Conservation (phyloP, 2,797 vertebrate genomes). For the Delichon dasypus region DNA sequence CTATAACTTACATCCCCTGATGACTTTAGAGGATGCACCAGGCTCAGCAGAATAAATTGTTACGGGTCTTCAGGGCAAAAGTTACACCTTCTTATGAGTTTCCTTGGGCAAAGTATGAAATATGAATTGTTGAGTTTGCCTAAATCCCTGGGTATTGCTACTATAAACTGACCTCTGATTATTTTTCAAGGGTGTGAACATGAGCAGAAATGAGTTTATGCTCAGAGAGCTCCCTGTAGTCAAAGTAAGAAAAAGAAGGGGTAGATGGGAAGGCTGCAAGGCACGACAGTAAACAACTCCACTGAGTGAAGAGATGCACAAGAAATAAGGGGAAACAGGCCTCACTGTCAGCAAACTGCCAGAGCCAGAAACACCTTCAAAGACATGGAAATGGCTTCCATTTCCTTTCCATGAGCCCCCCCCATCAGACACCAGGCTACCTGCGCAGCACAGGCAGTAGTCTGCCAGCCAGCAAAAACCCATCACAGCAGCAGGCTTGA, state of each 20-base stretch:
- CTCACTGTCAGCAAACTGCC: background rate
- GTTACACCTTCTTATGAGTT: background rate
- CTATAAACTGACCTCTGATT: background rate
- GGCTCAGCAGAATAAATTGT: background rate
- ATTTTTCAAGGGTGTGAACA: background rate
- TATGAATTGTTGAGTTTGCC: background rate
- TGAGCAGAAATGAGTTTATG: background rate
- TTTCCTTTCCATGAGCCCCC: background rate
- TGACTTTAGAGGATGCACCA: background rate
- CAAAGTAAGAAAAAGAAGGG: background rate
- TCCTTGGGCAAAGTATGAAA: background rate
- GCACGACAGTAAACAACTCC: background rate
- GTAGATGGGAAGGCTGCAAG: background rate
- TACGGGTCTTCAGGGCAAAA: background rate
- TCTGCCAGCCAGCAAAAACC: background rate
- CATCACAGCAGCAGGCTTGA: background rate
- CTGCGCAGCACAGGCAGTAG: background rate
- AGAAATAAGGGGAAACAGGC: background rate
- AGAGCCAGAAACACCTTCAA: slow-evolving; percentile 12
- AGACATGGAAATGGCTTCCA: background rate
- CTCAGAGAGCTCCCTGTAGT: background rate
- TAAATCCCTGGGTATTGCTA: background rate
- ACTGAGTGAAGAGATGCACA: background rate
- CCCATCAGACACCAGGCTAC: background rate
- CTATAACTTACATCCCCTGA: background rate